phyloP scores from a whole-genome alignment of 2,113 vertebrate species.

The Saguinus midas region DNA sequence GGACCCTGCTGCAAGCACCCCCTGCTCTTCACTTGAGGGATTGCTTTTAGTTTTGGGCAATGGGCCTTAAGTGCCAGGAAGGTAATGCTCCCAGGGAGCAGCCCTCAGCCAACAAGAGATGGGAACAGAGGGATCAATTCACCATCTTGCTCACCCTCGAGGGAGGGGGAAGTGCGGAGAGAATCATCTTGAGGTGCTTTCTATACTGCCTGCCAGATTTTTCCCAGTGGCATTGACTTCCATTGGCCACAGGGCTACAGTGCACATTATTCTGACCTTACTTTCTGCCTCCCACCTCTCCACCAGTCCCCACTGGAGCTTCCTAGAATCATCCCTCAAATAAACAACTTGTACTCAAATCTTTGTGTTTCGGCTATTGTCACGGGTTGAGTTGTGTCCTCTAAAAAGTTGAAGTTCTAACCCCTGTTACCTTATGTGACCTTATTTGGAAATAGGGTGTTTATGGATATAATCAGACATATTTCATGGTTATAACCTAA shows the following conservation, averaged over 20 bases:
- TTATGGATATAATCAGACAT: neutral
- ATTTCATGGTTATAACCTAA: neutral
- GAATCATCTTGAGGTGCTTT: neutral
- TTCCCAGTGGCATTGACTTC: neutral
- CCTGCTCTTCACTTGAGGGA: neutral
- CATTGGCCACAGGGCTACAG: neutral
- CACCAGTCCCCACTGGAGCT: neutral
- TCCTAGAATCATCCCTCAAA: neutral
- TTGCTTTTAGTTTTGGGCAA: slow-evolving; percentile 22
- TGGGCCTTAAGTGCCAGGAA: slow-evolving; percentile 30
- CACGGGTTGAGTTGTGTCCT: too few species aligned
- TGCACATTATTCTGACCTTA: neutral
- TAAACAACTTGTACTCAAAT: neutral
- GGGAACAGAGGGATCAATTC: neutral
- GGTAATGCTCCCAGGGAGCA: neutral
- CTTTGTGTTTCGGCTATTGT: too few species aligned
- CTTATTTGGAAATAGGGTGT: too few species aligned
- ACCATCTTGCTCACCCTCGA: neutral
- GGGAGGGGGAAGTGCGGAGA: neutral
- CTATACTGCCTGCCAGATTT: neutral
- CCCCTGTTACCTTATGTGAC: too few species aligned
- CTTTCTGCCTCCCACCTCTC: neutral
- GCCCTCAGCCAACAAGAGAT: neutral
- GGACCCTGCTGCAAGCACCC: neutral
- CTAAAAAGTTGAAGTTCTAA: too few species aligned